phyloP scores from a whole-genome alignment of 1,140 invertebrate species.

The Lepidotrigona ventralis region DNA sequence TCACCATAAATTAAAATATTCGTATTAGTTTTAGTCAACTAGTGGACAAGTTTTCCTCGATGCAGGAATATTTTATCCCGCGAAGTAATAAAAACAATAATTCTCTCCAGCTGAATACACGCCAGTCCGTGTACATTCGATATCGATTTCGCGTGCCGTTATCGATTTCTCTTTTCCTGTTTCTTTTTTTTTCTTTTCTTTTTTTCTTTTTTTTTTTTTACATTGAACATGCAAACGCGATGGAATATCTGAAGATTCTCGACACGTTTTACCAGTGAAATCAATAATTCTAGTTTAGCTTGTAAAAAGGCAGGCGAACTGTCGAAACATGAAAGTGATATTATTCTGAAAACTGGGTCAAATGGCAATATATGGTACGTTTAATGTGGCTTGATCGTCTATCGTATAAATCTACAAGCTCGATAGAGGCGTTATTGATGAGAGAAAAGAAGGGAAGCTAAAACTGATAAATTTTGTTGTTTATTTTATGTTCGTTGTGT shows the following conservation, averaged over 20 bases:
- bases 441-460: too few relatives aligned
- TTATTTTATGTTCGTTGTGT: too few relatives aligned
- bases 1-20: background rate
- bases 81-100: background rate
- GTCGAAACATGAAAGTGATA: background rate
- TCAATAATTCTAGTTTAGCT: slow-evolving; percentile 1
- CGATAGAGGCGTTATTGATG: too few relatives aligned
- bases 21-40: background rate
- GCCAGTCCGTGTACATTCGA: background rate
- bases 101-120: background rate
- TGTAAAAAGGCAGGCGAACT: background rate
- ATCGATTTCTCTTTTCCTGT: background rate
- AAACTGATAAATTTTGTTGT: too few relatives aligned
- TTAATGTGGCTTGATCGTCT: background rate
- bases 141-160: background rate
- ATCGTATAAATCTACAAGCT: too few relatives aligned
- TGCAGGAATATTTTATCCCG: background rate
- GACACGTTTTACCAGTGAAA: background rate
- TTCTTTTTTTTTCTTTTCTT: background rate
- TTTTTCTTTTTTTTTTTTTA: background rate
- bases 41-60: background rate
- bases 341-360: background rate
- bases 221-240: background rate
- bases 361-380: background rate
- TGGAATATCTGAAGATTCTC: background rate